Evolutionary conservation across 2,797 vertebrate genomes (phyloP).

Genomic region (Tokudaia muenninki): DNA sequence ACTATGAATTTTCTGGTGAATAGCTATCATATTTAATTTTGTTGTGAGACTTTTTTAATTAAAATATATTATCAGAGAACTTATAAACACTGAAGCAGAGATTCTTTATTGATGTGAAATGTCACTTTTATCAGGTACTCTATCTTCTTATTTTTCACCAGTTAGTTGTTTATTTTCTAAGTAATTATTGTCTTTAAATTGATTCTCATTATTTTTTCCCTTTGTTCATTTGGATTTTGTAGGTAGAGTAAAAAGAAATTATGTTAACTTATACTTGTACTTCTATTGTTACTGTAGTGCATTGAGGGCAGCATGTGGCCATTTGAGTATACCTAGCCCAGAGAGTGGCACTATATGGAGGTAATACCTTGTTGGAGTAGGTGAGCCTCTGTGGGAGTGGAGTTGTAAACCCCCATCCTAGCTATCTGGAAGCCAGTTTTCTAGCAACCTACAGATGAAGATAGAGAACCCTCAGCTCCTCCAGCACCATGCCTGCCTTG

Average conservation of each 20-base stretch:
- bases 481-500: background rate
- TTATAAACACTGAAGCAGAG: background rate
- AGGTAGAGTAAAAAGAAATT: conserved; percentile 19
- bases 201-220: conserved; percentile 36
- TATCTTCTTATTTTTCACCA: background rate
- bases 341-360: background rate
- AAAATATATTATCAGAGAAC: conserved; percentile 13
- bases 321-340: background rate
- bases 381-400: background rate
- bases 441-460: background rate
- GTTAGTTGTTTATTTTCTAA: conserved; percentile 1
- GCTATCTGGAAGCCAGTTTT: background rate
- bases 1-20: background rate
- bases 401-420: background rate
- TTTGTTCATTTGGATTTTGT: conserved; percentile 32
- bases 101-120: background rate
- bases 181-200: conserved; percentile 16
- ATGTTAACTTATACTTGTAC: background rate
- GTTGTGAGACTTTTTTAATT: conserved; percentile 1
- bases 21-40: background rate
- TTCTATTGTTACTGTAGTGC: background rate
- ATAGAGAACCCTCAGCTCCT: background rate
- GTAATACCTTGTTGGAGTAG: background rate
- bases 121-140: background rate
- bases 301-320: background rate